Conservation (phyloP, 1,140 invertebrate genomes). For the Pachypeltis micranthus region DNA sequence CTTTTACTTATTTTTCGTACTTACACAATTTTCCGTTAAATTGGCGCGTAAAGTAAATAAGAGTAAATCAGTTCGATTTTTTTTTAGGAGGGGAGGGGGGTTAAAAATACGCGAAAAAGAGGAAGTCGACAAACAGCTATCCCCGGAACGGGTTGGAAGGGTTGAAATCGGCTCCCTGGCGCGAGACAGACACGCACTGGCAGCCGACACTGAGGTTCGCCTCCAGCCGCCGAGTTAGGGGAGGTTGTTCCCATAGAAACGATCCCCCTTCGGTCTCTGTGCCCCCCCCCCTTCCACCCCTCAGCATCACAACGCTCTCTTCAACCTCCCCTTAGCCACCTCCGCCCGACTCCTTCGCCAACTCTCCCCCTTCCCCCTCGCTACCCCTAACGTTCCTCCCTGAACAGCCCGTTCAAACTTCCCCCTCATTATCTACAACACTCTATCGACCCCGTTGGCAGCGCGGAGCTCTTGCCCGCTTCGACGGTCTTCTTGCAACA, state of each 20-base stretch:
- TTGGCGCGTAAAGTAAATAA: neutral
- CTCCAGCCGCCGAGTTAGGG: conserved; percentile 3
- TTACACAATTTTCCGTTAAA: too few relatives aligned
- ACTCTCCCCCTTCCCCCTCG: too few relatives aligned
- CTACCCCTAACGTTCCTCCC: too few relatives aligned
- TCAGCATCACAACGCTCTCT: neutral
- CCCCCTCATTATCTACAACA: conserved; percentile 17
- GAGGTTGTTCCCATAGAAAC: conserved; percentile 8
- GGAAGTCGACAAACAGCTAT: neutral
- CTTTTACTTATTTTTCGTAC: too few relatives aligned
- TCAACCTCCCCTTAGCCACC: too few relatives aligned
- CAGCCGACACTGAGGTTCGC: too few relatives aligned
- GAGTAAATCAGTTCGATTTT: neutral
- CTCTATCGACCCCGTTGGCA: conserved; percentile 16
- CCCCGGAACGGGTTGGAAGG: neutral
- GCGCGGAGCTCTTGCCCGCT: neutral
- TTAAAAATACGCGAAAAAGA: neutral
- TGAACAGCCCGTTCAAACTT: too few relatives aligned
- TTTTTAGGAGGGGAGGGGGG: neutral
- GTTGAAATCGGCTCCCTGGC: too few relatives aligned
- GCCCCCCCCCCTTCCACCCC: neutral
- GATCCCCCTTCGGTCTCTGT: neutral
- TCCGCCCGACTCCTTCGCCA: too few relatives aligned
- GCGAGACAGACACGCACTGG: too few relatives aligned
- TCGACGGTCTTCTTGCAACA: neutral